Evolutionary conservation across 1,140 invertebrate species (phyloP), one percentile per base, ranked within the genome.

Genomic region (Drosophila asahinai): DNA sequence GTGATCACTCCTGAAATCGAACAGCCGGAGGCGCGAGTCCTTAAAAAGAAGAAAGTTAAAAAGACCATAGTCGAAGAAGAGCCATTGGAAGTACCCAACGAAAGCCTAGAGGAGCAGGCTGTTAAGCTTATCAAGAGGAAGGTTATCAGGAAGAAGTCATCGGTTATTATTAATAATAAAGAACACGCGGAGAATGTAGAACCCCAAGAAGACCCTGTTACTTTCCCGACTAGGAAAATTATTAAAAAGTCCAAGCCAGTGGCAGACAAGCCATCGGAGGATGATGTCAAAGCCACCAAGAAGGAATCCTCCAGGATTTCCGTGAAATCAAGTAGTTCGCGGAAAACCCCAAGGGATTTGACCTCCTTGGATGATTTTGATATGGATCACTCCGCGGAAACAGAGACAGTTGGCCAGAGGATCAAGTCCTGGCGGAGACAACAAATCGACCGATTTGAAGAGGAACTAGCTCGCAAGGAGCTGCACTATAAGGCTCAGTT

Each of bases 341-440:
- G 8, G 2, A 43, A 43, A 14, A 17, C 19, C 0, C 3, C 4
- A 3, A 70, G 1, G 7, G 27, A 33, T 11, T 19, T 30, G 11
- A 11, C 11, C 17, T n/a, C 14, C 17, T 36, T 49, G 5, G 5
- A 54, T 4, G 30, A 45, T 25, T 45, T 33, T 19, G 40, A 43
- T 3, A 22, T 43, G 2, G 45, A 51, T 15, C 19, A 47, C 9
- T 19, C 27, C 8, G 6, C 11, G 0, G 19, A 19, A 5, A 22
- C 14, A 0, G 30, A 61, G 15, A 11, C 45, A 5, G 47, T 72
- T 17, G 19, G 27, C 25, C 68, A 61, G 11, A 30, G 8, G 22
- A 43, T 86, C 27, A 67, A 58, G 30, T 52, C 58, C 11, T 86
- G 83, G 83, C 84, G 81, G n/a, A 19, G 25, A 14, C 52, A 86